Conservation (phyloP, 1,140 invertebrate species). For the Drosophila sechellia region DNA sequence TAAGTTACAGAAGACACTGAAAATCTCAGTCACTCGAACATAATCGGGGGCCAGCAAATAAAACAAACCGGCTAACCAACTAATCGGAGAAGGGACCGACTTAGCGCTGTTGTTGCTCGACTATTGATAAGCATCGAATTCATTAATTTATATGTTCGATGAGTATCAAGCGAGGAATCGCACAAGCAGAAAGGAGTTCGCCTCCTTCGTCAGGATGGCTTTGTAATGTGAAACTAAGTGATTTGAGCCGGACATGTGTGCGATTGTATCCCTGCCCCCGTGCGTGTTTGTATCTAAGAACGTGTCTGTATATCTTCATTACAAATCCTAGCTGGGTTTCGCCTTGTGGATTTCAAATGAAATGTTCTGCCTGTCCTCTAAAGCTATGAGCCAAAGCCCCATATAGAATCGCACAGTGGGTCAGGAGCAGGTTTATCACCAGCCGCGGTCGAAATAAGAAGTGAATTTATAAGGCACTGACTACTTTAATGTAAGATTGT, state of each 20-base stretch:
- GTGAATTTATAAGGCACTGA: background rate
- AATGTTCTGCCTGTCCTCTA: constrained; percentile 46
- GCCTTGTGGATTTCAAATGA: constrained; percentile 67
- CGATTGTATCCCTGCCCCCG: constrained; percentile 15
- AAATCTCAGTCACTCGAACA: constrained; percentile 74
- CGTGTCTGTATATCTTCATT: constrained; percentile 75
- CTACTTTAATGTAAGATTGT: too few relatives aligned
- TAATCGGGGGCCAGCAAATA: constrained; percentile 62
- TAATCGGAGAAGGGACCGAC: constrained; percentile 60
- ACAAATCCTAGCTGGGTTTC: constrained; percentile 72
- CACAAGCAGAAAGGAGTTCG: constrained; percentile 65
- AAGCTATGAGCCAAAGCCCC: constrained; percentile 18
- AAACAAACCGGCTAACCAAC: constrained; percentile 47
- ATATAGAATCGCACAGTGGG: constrained; percentile 33
- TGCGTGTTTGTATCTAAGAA: constrained; percentile 44
- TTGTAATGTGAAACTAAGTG: constrained; percentile 82
- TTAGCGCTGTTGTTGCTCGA: constrained; percentile 33
- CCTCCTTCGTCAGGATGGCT: constrained; percentile 59
- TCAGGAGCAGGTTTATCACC: too few relatives aligned
- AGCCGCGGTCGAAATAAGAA: background rate
- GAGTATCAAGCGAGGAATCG: constrained; percentile 56
- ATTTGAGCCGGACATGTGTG: constrained; percentile 59
- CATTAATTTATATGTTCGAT: constrained; percentile 82
- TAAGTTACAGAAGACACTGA: constrained; percentile 56
- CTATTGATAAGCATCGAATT: constrained; percentile 82